Evolutionary conservation across 2,113 vertebrate genomes (phyloP).

Genomic region (Upupa epops): DNA sequence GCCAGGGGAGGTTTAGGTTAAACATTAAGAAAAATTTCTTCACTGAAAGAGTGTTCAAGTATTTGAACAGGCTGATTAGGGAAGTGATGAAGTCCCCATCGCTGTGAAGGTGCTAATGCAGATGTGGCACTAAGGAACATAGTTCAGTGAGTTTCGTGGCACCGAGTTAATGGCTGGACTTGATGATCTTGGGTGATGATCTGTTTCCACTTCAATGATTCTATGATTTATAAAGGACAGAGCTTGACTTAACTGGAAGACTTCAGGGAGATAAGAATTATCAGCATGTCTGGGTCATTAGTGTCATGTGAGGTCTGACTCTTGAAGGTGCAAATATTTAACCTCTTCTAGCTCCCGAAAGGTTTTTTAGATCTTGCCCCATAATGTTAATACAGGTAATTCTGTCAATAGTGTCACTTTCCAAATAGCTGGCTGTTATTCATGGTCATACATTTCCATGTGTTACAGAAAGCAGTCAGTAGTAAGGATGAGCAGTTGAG

Average conservation of each 20-base stretch:
- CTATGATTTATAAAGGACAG: background rate
- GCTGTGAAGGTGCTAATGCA: too few species aligned
- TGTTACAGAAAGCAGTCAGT: background rate
- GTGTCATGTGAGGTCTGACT: background rate
- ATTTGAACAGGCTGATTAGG: too few species aligned
- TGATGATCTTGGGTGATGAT: too few species aligned
- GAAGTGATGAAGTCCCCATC: too few species aligned
- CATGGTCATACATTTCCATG: rapidly evolving
- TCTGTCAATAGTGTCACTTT: background rate
- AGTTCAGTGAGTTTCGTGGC: too few species aligned
- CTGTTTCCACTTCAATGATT: too few species aligned
- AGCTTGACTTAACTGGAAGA: background rate
- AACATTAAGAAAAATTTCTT: too few species aligned
- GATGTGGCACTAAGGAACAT: too few species aligned
- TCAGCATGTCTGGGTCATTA: background rate
- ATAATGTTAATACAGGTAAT: background rate
- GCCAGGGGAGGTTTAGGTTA: too few species aligned
- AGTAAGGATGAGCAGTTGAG: background rate
- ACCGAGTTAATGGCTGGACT: too few species aligned
- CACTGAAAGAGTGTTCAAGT: too few species aligned
- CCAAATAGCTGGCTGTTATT: background rate
- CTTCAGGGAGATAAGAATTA: background rate
- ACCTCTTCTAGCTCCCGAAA: background rate
- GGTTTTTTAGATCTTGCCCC: background rate
- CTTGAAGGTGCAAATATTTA: background rate